phyloP scores from a whole-genome alignment of 2,888 invertebrate species.

The Callosobruchus maculatus region DNA sequence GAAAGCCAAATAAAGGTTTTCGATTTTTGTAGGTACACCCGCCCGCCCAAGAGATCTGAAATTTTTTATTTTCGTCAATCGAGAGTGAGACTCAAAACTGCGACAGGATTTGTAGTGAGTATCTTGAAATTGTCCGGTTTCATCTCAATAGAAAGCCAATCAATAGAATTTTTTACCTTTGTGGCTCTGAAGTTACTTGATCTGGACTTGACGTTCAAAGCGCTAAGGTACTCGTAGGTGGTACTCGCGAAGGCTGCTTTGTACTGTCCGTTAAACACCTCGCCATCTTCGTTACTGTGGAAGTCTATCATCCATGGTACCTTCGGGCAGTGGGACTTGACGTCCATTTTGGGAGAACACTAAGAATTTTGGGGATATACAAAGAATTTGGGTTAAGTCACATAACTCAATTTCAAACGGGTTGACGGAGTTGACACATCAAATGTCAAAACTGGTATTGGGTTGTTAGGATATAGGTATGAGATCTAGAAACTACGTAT shows the following conservation, averaged over 20 bases:
- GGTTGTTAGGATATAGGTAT: background rate
- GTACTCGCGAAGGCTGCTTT: constrained; percentile 51
- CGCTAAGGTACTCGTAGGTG: constrained; percentile 52
- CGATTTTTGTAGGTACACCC: too few relatives aligned
- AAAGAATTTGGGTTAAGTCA: background rate
- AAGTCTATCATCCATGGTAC: constrained; percentile 48
- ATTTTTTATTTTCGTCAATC: too few relatives aligned
- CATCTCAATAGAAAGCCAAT: too few relatives aligned
- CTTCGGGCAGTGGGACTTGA: constrained; percentile 34
- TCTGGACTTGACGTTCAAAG: constrained; percentile 48
- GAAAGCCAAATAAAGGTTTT: too few relatives aligned
- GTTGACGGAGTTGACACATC: background rate
- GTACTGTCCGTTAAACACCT: constrained; percentile 52
- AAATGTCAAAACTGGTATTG: background rate
- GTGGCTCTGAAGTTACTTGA: constrained; percentile 54
- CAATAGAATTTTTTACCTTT: too few relatives aligned
- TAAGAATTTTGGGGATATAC: constrained; percentile 17
- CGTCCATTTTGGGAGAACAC: constrained; percentile 17
- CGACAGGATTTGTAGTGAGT: too few relatives aligned
- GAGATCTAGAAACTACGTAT: too few relatives aligned
- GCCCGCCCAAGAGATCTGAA: too few relatives aligned
- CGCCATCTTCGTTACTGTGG: constrained; percentile 37
- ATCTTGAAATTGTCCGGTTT: too few relatives aligned
- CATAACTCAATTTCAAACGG: background rate
- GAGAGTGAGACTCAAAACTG: too few relatives aligned